These are phyloP conservation scores for Tragelaphus oryx DNA, from an alignment of 2,797 vertebrate genomes.

Conservation along the genomic window DNA sequence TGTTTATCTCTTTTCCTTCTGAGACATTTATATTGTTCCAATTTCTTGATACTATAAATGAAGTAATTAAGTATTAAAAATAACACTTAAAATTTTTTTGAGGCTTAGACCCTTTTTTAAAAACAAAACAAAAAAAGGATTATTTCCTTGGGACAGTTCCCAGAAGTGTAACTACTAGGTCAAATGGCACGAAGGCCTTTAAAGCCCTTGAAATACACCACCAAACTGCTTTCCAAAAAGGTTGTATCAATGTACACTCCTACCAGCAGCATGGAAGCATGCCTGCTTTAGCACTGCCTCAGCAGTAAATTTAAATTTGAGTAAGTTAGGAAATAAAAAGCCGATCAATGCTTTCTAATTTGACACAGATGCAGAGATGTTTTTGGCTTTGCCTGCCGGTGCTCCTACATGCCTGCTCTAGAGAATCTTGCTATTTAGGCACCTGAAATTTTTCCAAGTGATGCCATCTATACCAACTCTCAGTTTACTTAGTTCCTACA, in stretches of 20 bases:
- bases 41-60: slow-evolving; percentile 16
- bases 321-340: neutral
- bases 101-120: neutral
- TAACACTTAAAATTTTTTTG: neutral
- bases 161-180: slow-evolving; percentile 20
- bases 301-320: slow-evolving; percentile 6
- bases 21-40: neutral
- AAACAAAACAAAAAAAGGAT: neutral
- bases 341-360: neutral
- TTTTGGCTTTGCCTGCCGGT: neutral
- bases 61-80: slow-evolving; percentile 36
- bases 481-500: neutral
- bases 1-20: slow-evolving; percentile 2
- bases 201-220: neutral
- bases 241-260: neutral
- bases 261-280: neutral
- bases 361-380: neutral
- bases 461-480: neutral
- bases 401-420: neutral
- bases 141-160: slow-evolving; percentile 42
- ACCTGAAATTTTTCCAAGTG: neutral
- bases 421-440: neutral
- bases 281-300: neutral
- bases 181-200: slow-evolving; percentile 24
- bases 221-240: slow-evolving; percentile 19